Evolutionary conservation across 2,113 vertebrate genomes (phyloP).

Genomic region (Leucosticte australis): DNA sequence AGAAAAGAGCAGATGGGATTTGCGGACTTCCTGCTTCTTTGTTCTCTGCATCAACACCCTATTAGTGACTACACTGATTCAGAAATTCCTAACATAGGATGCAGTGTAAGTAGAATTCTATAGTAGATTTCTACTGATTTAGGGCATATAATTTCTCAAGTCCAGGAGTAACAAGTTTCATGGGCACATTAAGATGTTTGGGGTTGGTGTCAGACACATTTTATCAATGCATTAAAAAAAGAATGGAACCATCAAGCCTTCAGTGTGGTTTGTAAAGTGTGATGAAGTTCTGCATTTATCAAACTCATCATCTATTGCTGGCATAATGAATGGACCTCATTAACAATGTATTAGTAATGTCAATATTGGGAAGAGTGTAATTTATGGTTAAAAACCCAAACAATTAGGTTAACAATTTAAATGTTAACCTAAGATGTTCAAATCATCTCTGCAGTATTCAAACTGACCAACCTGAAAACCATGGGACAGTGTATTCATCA

Average conservation of each 20-base stretch:
- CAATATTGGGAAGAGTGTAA: background rate
- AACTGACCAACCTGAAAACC: background rate
- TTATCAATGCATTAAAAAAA: background rate
- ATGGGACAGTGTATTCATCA: background rate
- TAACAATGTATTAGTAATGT: background rate
- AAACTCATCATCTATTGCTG: background rate
- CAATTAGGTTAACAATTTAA: background rate
- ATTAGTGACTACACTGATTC: background rate
- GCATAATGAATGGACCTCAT: background rate
- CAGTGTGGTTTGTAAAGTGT: background rate
- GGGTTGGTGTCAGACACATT: background rate
- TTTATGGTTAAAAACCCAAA: background rate
- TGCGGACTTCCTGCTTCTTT: slow-evolving; percentile 30
- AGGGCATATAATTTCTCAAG: background rate
- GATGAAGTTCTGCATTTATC: background rate
- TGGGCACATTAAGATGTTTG: background rate
- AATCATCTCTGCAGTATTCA: background rate
- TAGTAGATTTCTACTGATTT: background rate
- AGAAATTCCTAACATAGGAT: background rate
- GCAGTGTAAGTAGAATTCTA: background rate
- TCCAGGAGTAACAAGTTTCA: background rate
- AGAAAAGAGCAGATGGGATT: slow-evolving; percentile 58
- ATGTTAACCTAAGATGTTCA: background rate
- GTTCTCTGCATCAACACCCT: background rate
- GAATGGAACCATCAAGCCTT: background rate